Percentiles rank a stretch among this genome's conserved stretches.
Conservation (phyloP, 1,140 invertebrate genomes). For the Calephelis nemesis region DNA sequence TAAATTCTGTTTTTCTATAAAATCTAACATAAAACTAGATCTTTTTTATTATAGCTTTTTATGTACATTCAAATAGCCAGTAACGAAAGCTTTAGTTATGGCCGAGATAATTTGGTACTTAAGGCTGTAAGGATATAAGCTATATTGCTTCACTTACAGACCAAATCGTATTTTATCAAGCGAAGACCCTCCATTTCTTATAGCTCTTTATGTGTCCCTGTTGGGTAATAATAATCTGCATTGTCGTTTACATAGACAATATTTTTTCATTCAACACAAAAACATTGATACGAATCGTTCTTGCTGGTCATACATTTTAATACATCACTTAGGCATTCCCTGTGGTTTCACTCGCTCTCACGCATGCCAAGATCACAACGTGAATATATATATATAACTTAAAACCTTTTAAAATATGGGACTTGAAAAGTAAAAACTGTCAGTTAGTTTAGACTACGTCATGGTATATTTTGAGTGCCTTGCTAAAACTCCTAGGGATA, state of each 20-base stretch:
- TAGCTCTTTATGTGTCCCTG: slow-evolving; percentile 65
- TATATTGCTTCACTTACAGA: slow-evolving; percentile 37
- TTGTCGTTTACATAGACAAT: slow-evolving; percentile 70
- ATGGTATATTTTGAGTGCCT: too few relatives aligned
- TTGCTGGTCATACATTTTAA: slow-evolving; percentile 34
- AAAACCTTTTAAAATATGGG: too few relatives aligned
- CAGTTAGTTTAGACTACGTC: too few relatives aligned
- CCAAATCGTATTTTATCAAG: slow-evolving; percentile 48
- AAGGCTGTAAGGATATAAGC: slow-evolving; percentile 31
- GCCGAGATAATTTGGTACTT: slow-evolving; percentile 42
- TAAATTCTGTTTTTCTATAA: too few relatives aligned
- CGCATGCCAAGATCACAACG: too few relatives aligned
- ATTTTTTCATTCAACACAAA: slow-evolving; percentile 69
- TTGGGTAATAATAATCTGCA: slow-evolving; percentile 71
- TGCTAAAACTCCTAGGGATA: too few relatives aligned
- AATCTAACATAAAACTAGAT: not conserved
- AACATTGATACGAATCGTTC: slow-evolving; percentile 52
- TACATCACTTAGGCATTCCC: too few relatives aligned
- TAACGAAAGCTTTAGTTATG: slow-evolving; percentile 30
- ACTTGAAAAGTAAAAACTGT: too few relatives aligned
- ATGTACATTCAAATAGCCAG: slow-evolving; percentile 5
- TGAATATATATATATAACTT: too few relatives aligned
- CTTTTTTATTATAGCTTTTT: slow-evolving; percentile 11
- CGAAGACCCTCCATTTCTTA: slow-evolving; percentile 52
- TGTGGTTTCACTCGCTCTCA: too few relatives aligned